phyloP scores from a whole-genome alignment of 2,888 invertebrate genomes.

The Cephus pulcher region DNA sequence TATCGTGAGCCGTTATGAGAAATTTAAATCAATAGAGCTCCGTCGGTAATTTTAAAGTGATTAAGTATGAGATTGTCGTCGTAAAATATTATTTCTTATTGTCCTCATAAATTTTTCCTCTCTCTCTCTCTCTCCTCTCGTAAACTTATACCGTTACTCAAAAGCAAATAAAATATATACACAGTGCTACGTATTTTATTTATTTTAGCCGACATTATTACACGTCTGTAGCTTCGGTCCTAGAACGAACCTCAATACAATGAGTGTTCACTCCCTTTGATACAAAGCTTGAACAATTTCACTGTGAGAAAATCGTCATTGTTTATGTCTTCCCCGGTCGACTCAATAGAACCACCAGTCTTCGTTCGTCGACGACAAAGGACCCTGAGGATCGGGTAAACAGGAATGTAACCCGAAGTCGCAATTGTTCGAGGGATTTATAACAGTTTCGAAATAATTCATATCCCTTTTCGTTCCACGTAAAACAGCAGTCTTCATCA shows the following conservation, averaged over 20 bases:
- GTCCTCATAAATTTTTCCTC: conserved; percentile 23
- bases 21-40: neutral
- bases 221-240: neutral
- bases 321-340: neutral
- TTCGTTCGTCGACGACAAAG: neutral
- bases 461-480: neutral
- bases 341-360: conserved; percentile 1
- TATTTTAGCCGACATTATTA: neutral
- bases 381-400: neutral
- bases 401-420: neutral
- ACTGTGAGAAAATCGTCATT: conserved; percentile 4
- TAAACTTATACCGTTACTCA: conserved; percentile 31
- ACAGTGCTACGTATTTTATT: neutral
- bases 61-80: conserved; percentile 29
- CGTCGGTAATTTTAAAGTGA: conserved; percentile 30
- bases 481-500: neutral
- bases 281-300: neutral
- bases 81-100: conserved; percentile 42
- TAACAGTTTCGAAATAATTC: neutral
- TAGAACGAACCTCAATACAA: neutral
- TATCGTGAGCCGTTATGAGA: neutral
- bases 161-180: neutral
- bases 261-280: neutral
- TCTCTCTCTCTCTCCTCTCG: neutral
- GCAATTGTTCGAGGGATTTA: neutral